Base-by-base conservation (phyloP, 2,797 vertebrate species). In the Rhinichthys osculus region DNA sequence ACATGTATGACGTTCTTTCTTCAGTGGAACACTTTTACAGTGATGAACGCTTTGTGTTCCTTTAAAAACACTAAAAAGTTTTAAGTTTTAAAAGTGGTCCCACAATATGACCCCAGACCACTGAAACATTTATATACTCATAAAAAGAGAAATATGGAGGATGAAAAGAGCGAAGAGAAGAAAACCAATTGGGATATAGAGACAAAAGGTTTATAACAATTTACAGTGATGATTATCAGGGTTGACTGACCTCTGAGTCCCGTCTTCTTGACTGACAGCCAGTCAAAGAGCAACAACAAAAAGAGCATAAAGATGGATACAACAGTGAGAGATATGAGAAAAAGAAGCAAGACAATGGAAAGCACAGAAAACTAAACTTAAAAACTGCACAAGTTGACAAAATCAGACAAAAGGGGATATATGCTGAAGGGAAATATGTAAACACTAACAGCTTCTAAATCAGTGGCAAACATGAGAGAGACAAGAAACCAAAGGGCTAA, bases 171-270 rank as follows among this genome's bases (percentile, higher is more conserved):
- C 8, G 33, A 40, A 67, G 82, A 82, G 76, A 70, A 82, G 67
- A 83, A 57, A 81, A 33, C 30, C 62, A 8, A 66, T 47, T 27
- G 38, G 71, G 42, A 74, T 66, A 83, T 54, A 69, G 71, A 69
- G 80, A 84, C 78, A 83, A 74, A 81, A 70, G 71, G 16, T 64
- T 40, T 64, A 52, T 66, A 76, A 66, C 30, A 52, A 85, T 70
- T 87, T 80, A 90, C 88, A 72, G 91, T 90, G 89, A 92, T 92
- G 92, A 95, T 93, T 92, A 93, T 88, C 85, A 91, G 90, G 84
- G 91, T 91, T 91, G 92, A 87, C 92, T 91, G 93, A 94, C 92
- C 93, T 88, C 85, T 90, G 66, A 79, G 54, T 71, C 81, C 78
- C 44, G 42, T 89, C 84, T 83, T 35, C 79, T 72, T 73, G 78